Base-by-base conservation (phyloP, 2,797 vertebrate species). In the Sebastes oblongus region DNA sequence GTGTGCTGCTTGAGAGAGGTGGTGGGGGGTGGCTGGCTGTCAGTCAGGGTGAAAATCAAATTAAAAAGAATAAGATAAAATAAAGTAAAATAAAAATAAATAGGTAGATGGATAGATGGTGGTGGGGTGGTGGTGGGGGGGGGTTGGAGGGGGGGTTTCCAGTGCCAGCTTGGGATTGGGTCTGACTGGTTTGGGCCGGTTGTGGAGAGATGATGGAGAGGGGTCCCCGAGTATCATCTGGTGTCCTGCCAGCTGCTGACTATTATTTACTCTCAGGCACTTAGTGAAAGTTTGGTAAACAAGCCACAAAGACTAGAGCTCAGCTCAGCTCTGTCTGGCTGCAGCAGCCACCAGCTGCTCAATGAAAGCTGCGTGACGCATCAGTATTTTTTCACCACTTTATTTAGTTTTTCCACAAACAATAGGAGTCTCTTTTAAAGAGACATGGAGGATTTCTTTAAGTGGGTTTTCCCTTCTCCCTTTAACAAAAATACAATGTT, bases 201-300 rank as follows among this genome's bases (percentile, higher is more conserved):
- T 87, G 69, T 30, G 64, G 46, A 12, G 39, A 34, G 39, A 34
- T 39, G 36, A 39, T 3, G 62, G 25, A n/a, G 50, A 58, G 67
- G 75, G 71, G 77, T 61, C 74, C 85, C 72, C 5, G 88, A 60
- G 66, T 70, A 74, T 93, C 90, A 88, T 92, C 86, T 90, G 89
- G 83, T 88, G 90, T 77, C 64, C 85, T 72, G 89, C 89, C 94
- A 94, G 93, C 92, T 93, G 92, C 92, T 84, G 88, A 24, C 84
- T 55, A 65, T 79, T 88, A 66, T 91, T 90, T 78, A 88, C 82
- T 71, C 12, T 56, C 84, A 82, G 80, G 62, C 87, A 86, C 85
- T 91, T 77, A 36, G 85, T 78, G 93, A 88, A 92, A 88, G 80
- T 90, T 90, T 77, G 71, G 77, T 74, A 86, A 91, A 92, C 83